These are phyloP conservation scores for Parapsyche elsis DNA, from an alignment of 1,140 invertebrate genomes.

Conservation along the genomic window DNA sequence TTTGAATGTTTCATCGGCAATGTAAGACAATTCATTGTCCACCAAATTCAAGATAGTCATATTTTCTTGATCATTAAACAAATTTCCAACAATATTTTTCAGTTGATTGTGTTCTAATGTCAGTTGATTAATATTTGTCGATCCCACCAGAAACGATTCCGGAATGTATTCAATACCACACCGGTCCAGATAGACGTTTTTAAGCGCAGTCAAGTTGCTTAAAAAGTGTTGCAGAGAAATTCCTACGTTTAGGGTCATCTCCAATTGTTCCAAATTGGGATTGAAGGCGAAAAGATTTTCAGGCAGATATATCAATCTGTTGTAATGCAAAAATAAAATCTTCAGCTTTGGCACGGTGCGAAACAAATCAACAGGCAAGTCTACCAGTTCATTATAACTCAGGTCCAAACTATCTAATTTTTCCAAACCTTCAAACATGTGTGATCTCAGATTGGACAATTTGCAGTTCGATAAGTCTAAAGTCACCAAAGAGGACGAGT, in stretches of 20 bases:
- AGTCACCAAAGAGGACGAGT: constrained; percentile 68
- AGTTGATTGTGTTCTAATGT: constrained; percentile 71
- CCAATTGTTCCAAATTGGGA: constrained; percentile 66
- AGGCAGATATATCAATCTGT: constrained; percentile 71
- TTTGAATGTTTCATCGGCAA: constrained; percentile 69
- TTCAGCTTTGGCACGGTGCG: constrained; percentile 69
- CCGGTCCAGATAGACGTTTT: constrained; percentile 65
- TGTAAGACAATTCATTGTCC: constrained; percentile 67
- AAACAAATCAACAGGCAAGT: constrained; percentile 70
- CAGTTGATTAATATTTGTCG: constrained; percentile 64
- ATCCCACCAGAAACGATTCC: constrained; percentile 70
- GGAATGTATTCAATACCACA: constrained; percentile 68
- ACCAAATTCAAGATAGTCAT: constrained; percentile 69
- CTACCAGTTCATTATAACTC: constrained; percentile 70
- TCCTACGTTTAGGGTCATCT: constrained; percentile 67
- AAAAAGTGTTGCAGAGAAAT: constrained; percentile 69
- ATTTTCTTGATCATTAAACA: constrained; percentile 70
- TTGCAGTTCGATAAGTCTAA: constrained; percentile 74
- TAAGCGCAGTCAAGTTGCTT: constrained; percentile 67
- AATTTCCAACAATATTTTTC: constrained; percentile 64
- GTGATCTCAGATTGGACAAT: constrained; percentile 68
- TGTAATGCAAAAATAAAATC: constrained; percentile 70
- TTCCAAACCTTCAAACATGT: constrained; percentile 70
- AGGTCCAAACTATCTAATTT: constrained; percentile 72
- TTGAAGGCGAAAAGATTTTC: constrained; percentile 70